Base-by-base conservation (phyloP, 2,888 invertebrate genomes). In the Dusona sp. region DNA sequence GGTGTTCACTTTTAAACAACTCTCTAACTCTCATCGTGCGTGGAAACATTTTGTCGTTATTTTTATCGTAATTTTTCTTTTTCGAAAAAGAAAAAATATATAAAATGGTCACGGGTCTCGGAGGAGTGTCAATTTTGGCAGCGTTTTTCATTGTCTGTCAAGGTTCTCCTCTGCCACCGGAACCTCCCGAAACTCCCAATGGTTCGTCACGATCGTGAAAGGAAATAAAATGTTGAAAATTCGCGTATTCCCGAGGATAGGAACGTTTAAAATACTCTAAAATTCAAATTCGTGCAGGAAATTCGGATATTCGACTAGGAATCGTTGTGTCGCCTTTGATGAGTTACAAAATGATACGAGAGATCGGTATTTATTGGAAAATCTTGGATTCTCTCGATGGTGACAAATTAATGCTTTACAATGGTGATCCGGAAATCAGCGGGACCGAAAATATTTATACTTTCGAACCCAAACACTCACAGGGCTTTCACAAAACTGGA, bases 361-460 rank as follows among this genome's bases (percentile, higher is more conserved):
- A 91, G 81, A 90, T 93, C 70, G 90, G 91, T 29, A 90, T 92
- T 81, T 91, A 92, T 84, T 93, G 93, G 93, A 90, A 88, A 57
- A 90, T 92, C 75, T 33, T 86, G 54, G 89, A 90, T 42, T 64
- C 90, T 57, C 81, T 51, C n/a, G 67, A 79, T 3, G 89, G 89
- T 29, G 93, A 93, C 74, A 74, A 33, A 45, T 89, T 93, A 61
- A 89, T 88, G 4, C 85, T 93, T 42, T 90, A 90, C 79, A 83
- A 87, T 19, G 83, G 86, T 19, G 86, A 85, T 42, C 89, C 90
- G 48, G 78, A 75, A 22, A 73, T 67, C 0, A 67, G 67, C 36
- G 45, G 81, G 13, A 83, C 75, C 48, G 72, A 87, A 68, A 89
- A 88, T 11, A 86, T 92, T 88, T 91, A 89, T 57, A 88, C 73